Base-by-base conservation (phyloP, 2,888 invertebrate species). In the Drosophila colorata region DNA sequence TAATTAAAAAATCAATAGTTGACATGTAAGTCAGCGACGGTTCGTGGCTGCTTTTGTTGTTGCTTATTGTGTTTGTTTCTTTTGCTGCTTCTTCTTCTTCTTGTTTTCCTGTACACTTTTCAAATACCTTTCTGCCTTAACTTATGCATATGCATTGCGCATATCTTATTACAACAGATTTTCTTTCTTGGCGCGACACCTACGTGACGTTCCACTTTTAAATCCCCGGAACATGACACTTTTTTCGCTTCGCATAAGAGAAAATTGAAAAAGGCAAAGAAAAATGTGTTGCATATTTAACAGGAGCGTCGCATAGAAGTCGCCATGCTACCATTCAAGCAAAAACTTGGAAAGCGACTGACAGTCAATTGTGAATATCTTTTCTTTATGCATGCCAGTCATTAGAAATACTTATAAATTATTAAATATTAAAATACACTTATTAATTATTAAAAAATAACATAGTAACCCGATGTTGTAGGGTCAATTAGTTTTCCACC, bases 1-100 rank as follows among this genome's bases (percentile, higher is more conserved):
- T 87, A 89, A 89, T 90, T 89, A 81, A 87, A 90, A 90, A 90
- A 90, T 90, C 89, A 80, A 90, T 90, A 90, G 74, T 85, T 89
- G 87, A 87, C 87, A 85, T 87, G 79, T 81, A 80, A 85, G 80
- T 78, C 79, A 82, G 65, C 76, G 72, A 51, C 71, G 67, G 71
- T 80, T 76, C 67, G 68, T 69, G 58, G 67, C 67, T 63, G 49
- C 46, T 14, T 35, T 33, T 33, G 33, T 33, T 33, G 33, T 33
- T 28, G 33, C 4, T 33, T 33, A 11, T 33, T 33, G 11, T 33
- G 33, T 33, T 33, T 33, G 33, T 13, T 13, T 31, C 9, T 28
- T 31, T 11, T 56, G 25, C 18, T 33, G 37, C 14, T 8, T 49
- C 18, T 69, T 65, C 55, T 16, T 3, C 16, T 58, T 53, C 33